Percentiles rank a stretch among this genome's conserved stretches.
These are phyloP conservation scores for Nomada flava DNA, from an alignment of 2,888 invertebrate genomes.

Conservation along the genomic window DNA sequence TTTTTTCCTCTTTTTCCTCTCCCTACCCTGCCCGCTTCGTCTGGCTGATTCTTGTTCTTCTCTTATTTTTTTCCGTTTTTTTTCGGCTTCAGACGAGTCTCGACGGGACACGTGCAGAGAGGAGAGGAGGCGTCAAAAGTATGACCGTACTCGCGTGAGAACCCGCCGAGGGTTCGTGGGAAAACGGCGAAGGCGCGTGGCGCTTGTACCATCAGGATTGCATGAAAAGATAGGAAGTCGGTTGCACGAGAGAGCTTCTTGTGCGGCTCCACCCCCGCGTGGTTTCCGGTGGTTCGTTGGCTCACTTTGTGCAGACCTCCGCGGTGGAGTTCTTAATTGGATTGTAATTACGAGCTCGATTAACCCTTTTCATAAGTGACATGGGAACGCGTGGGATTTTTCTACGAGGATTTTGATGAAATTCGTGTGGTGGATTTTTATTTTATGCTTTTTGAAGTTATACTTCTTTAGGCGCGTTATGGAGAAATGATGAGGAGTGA, in stretches of 20 bases:
- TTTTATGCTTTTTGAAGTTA: no score
- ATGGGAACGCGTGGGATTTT: no score
- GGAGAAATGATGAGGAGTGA: no score
- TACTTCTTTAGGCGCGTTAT: no score
- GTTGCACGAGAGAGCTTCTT: neutral
- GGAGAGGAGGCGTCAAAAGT: slow-evolving; percentile 47
- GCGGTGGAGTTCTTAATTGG: no score
- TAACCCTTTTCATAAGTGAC: no score
- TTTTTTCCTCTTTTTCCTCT: slow-evolving; percentile 11
- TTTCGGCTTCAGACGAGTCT: neutral
- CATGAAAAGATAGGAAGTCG: slow-evolving; percentile 66
- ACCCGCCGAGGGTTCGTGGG: slow-evolving; percentile 82
- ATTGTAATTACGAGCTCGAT: no score
- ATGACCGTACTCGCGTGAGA: slow-evolving; percentile 78
- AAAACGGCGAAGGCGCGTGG: slow-evolving; percentile 82
- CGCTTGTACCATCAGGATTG: slow-evolving; percentile 81
- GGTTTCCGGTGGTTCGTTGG: neutral
- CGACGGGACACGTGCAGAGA: slow-evolving; percentile 47
- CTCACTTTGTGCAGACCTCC: neutral
- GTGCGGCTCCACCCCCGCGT: slow-evolving; percentile 34
- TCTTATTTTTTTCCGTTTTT: slow-evolving; percentile 9
- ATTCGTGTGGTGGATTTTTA: no score
- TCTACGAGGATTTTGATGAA: no score
- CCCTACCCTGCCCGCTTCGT: neutral
- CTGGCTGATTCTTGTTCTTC: neutral